A percentile compares a stretch with the other conserved stretches of the same genome.
These are phyloP conservation scores for Zoanthus solanderi DNA, from an alignment of 92 coral and sea anemone species.

Conservation along the genomic window DNA sequence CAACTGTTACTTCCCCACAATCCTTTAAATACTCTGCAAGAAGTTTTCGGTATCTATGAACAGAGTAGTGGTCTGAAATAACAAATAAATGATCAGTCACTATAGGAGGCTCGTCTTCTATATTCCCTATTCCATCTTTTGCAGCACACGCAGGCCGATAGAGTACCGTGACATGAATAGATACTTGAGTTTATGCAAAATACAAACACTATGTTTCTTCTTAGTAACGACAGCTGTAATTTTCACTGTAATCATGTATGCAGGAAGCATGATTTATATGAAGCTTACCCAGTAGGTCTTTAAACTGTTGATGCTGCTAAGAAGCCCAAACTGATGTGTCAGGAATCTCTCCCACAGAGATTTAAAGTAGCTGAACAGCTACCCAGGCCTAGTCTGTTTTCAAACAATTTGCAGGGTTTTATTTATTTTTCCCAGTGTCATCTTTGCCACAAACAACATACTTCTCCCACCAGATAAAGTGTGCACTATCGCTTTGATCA, in stretches of 20 bases:
- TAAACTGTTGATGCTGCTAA: background rate
- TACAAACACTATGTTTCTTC: background rate
- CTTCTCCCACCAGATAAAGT: background rate
- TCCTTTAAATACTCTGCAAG: background rate
- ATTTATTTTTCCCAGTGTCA: too few species aligned
- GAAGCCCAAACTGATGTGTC: background rate
- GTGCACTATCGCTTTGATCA: background rate
- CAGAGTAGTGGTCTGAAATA: background rate
- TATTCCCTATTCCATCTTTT: background rate
- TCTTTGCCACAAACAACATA: too few species aligned
- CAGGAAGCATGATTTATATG: background rate
- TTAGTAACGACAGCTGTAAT: background rate
- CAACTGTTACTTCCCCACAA: background rate
- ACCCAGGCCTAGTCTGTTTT: background rate
- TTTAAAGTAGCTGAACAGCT: background rate
- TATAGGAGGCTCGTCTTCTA: background rate
- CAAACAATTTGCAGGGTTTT: too few species aligned
- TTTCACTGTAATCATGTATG: background rate
- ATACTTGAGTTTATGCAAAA: background rate
- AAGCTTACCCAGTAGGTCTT: background rate
- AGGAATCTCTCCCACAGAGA: background rate
- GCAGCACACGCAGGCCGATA: background rate
- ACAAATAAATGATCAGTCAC: background rate
- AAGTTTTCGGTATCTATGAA: background rate
- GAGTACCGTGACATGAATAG: background rate